phyloP scores from a whole-genome alignment of 1,140 invertebrate genomes.

The Caenorhabditis briggsae region DNA sequence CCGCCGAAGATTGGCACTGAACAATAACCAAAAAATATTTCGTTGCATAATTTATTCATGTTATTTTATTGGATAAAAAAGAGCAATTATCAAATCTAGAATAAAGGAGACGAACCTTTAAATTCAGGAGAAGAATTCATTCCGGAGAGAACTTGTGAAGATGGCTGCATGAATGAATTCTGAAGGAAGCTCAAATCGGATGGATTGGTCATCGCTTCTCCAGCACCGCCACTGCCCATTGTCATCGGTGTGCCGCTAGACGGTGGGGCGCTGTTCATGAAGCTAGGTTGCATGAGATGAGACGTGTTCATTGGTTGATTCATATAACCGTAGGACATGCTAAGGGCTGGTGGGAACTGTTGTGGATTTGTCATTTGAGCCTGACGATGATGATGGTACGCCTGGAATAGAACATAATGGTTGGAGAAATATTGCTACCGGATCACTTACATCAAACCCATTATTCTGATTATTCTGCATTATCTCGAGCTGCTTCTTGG shows the following conservation, averaged over 20 bases:
- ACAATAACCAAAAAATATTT: not conserved
- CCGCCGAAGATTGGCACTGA: conserved; percentile 25
- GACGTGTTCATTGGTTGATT: conserved; percentile 34
- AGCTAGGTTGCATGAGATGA: conserved; percentile 17
- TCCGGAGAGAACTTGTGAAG: conserved; percentile 15
- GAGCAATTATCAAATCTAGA: not conserved
- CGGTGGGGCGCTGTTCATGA: conserved; percentile 42
- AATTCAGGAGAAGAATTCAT: conserved; percentile 12
- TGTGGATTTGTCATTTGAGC: conserved; percentile 45
- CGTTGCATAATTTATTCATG: not conserved
- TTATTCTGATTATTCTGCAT: conserved; percentile 22
- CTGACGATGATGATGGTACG: conserved; percentile 25
- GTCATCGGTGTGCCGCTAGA: conserved; percentile 45
- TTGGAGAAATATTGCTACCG: not conserved
- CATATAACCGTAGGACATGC: conserved; percentile 8
- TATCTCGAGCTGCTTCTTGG: conserved; percentile 20
- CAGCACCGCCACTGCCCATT: conserved; percentile 34
- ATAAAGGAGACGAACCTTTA: conserved; percentile 19
- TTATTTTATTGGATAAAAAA: not conserved
- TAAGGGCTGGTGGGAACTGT: conserved; percentile 3
- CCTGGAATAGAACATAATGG: not conserved
- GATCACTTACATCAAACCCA: conserved; percentile 23
- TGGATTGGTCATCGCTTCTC: conserved; percentile 40
- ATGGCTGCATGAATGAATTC: conserved; percentile 36
- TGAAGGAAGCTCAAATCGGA: conserved; percentile 43